Evolutionary conservation across 2,888 invertebrate genomes (phyloP), one percentile per base, ranked within the genome.

Genomic region (Rhabditoides inermis): DNA sequence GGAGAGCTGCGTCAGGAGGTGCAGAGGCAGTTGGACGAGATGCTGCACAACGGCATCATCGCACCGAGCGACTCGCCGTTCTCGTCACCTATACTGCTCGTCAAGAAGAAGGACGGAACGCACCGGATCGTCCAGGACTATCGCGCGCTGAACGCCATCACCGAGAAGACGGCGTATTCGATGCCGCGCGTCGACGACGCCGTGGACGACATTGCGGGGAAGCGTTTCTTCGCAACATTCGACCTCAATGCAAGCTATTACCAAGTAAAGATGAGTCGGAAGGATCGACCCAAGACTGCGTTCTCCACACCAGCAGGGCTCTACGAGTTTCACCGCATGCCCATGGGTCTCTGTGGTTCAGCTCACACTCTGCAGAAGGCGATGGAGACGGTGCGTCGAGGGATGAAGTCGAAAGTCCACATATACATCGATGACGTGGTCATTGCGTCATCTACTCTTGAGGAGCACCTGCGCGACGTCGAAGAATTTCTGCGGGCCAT

Each of bases 361-460:
- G 63, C 65, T 0, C 32, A 40, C 25, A 59, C 63, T 0, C 66
- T 65, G 30, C 51, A 51, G 28, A 32, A 37, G 18, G 52, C 53
- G 1, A 49, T 61, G 4, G 35, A 36, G n/a, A 12, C 26, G 4
- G 15, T 57, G 0, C 47, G 54, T 20, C n/a, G 18, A 12, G 35
- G 23, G 6, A 35, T 39, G 7, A 41, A 36, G 20, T 44, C 42
- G 3, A 35, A 20, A 26, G n/a, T 55, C 12, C 54, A 56, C 35
- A 28, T 51, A 3, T 65, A 65, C 41, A 26, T 65, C 12, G 65
- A 65, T 40, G 65, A 65, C 39, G 27, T 66, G 5, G 36, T 61
- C 0, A 27, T 65, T 2, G 56, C 50, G 0, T 53, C 51, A 2
- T 25, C 37, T 10, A 44, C 48, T 0, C 40, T 51, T 18, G 60